Conservation (phyloP, 2,113 vertebrate genomes). For the Urocolius indicus region DNA sequence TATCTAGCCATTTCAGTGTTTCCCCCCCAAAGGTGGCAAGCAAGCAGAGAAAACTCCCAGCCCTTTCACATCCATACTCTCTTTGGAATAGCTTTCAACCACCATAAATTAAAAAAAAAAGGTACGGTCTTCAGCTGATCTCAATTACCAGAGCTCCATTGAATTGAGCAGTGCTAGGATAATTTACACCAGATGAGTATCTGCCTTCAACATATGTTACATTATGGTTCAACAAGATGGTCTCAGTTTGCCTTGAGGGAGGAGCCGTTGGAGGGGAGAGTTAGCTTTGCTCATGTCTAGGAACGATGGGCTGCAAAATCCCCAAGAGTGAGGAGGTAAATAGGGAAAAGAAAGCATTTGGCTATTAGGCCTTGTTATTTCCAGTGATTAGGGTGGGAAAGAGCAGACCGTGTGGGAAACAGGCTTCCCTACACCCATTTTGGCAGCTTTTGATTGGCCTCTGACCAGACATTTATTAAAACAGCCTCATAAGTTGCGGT, state of each 20-base stretch:
- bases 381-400: constrained; percentile 75
- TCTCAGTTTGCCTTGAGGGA: background rate
- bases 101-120: constrained; percentile 2
- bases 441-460: constrained; percentile 80
- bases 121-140: background rate
- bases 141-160: background rate
- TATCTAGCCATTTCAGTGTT: background rate
- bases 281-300: constrained; percentile 21
- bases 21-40: background rate
- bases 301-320: background rate
- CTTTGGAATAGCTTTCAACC: background rate
- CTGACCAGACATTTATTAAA: constrained; percentile 81
- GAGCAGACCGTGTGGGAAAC: constrained; percentile 80
- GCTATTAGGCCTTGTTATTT: constrained; percentile 52
- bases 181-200: constrained; percentile 43
- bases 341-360: constrained; percentile 31
- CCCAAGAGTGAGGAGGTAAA: constrained; percentile 53
- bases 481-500: constrained; percentile 79
- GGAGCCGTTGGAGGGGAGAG: background rate
- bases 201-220: constrained; percentile 20
- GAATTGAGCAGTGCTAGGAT: background rate
- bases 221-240: constrained; percentile 9
- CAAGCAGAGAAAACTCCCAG: background rate
- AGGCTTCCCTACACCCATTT: constrained; percentile 72
- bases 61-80: background rate